Evolutionary conservation across 2,888 invertebrate species (phyloP).

Genomic region (Eupithecia exiguata): DNA sequence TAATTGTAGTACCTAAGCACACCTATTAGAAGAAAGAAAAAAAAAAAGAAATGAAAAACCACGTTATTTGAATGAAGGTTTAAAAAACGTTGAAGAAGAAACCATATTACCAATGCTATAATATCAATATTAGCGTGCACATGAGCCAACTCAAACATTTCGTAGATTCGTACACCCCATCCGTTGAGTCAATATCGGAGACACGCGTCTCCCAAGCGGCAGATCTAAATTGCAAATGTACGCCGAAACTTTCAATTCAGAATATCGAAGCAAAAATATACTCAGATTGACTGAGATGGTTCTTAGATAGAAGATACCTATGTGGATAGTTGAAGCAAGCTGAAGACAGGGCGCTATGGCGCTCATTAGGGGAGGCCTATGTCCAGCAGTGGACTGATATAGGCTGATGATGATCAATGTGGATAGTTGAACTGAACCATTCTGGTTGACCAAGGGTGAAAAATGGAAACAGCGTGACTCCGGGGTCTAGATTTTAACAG

Average conservation of each 20-base stretch:
- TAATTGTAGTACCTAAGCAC: no score
- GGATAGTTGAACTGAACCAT: no score
- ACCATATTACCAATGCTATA: not conserved
- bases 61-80: not conserved
- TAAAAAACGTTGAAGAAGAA: not conserved
- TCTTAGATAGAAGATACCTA: not conserved
- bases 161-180: conserved; percentile 47
- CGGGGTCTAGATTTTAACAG: no score
- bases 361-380: no score
- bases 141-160: conserved; percentile 16
- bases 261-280: conserved; percentile 49
- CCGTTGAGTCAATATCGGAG: conserved; percentile 62
- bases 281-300: not conserved
- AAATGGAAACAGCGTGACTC: no score
- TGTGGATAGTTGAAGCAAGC: no score
- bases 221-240: conserved; percentile 72
- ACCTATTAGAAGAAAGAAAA: no score
- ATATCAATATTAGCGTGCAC: not conserved
- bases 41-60: not conserved
- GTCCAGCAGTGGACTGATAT: no score
- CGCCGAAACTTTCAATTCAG: conserved; percentile 61
- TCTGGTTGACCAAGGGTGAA: no score
- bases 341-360: no score
- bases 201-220: conserved; percentile 61
- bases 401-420: no score